Evolutionary conservation across 2,113 vertebrate genomes (phyloP), one percentile per base, ranked within the genome.

Genomic region (Sarotherodon lohbergeri): DNA sequence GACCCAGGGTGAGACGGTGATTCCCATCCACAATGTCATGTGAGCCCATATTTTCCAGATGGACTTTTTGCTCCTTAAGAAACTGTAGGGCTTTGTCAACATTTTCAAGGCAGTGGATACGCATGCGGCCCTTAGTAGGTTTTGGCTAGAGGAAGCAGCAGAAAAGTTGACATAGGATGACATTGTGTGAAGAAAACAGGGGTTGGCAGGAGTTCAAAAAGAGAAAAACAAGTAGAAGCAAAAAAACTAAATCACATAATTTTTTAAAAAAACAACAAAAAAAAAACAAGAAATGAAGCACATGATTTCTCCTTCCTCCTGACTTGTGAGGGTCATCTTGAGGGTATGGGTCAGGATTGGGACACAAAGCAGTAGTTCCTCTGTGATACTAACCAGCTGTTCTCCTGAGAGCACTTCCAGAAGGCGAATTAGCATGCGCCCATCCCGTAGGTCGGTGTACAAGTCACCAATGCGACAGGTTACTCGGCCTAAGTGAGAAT

Each of bases 11-110:
- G 83, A 99, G 97, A 4, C 98, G 97, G 93, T 99, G 98, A 94
- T 99, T 99, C 19, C 98, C 98, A 1, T 99, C 98, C 16, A 99
- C 98, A 8, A 99, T 99, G 90, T 99, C 98, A 7, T 99, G 98
- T 17, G 98, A 99, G 14, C 98, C 98, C 97, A 99, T 98, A 87
- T 99, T 99, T 92, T 98, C 98, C 90, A 99, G 89, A 68, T 99
- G 98, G 61, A 99, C 98, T 19, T 98, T 98, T 86, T 99, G 98
- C 94, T 99, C 98, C 89, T 98, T 99, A 52, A 99, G 96, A 91
- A 99, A 99, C 94, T 99, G 98, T 87, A 99, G 92, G 1, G 98
- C 98, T 94, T 99, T 99, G 91, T 99, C 98, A 71, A 98, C 98
- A 3, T 99, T 99, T 92, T 99, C 98, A 94, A 99, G 96, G 90